Percentiles rank a stretch among this genome's conserved stretches.
phyloP scores from a whole-genome alignment of 1,140 invertebrate species.

The Brachionus plicatilis region DNA sequence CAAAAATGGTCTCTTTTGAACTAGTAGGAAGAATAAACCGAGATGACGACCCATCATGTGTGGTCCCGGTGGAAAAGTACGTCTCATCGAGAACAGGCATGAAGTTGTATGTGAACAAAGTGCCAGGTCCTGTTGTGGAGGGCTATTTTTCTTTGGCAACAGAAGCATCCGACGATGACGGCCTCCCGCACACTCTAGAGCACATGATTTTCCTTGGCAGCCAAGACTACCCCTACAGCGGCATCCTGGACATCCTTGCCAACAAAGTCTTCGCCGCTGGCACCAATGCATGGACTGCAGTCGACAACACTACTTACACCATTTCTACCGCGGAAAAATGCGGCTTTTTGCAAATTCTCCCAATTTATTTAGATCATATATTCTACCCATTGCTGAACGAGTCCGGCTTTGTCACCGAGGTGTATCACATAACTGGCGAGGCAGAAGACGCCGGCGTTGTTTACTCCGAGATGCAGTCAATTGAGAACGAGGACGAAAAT shows the following conservation, averaged over 20 bases:
- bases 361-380: slow-evolving; percentile 83
- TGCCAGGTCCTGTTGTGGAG: slow-evolving; percentile 76
- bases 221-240: slow-evolving; percentile 79
- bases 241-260: slow-evolving; percentile 76
- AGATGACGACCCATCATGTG: slow-evolving; percentile 42
- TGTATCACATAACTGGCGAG: slow-evolving; percentile 75
- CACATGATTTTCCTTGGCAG: slow-evolving; percentile 86
- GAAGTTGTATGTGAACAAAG: slow-evolving; percentile 71
- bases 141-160: slow-evolving; percentile 78
- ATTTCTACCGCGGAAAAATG: slow-evolving; percentile 76
- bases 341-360: slow-evolving; percentile 78
- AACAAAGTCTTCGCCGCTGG: slow-evolving; percentile 81
- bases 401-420: slow-evolving; percentile 75
- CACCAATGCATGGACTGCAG: slow-evolving; percentile 74
- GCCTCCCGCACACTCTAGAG: slow-evolving; percentile 82
- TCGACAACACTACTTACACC: slow-evolving; percentile 81
- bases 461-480: slow-evolving; percentile 84
- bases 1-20: slow-evolving; percentile 40
- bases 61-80: slow-evolving; percentile 72
- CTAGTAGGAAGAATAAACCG: slow-evolving; percentile 37
- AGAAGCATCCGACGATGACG: slow-evolving; percentile 82
- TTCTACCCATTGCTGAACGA: slow-evolving; percentile 75
- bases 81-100: slow-evolving; percentile 71
- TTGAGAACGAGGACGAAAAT: slow-evolving; percentile 73
- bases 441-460: slow-evolving; percentile 84